These are phyloP conservation scores for Drosophila seguyi DNA, from an alignment of 1,140 invertebrate genomes.

Conservation along the genomic window DNA sequence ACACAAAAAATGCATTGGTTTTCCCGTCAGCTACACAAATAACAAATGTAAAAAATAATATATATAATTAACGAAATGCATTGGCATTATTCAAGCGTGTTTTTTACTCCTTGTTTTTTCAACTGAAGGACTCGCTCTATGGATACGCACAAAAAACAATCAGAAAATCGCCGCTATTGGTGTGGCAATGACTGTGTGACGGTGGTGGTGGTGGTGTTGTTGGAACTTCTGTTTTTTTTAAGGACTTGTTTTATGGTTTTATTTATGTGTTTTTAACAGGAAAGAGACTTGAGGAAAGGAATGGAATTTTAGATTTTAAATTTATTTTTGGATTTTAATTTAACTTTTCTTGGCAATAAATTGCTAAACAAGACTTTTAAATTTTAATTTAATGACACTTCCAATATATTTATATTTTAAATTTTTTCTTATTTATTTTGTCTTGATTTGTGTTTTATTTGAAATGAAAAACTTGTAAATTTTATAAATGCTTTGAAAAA, in stretches of 20 bases:
- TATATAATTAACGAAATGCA: conserved; percentile 14
- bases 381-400: too few species aligned
- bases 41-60: conserved; percentile 1
- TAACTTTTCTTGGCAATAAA: not conserved
- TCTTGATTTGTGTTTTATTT: too few species aligned
- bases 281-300: not conserved
- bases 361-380: too few species aligned
- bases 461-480: too few species aligned
- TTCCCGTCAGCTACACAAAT: conserved; percentile 27
- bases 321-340: not conserved
- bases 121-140: conserved; percentile 8
- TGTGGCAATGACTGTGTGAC: conserved; percentile 55
- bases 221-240: not conserved
- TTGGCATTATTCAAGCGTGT: conserved; percentile 38
- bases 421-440: too few species aligned
- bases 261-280: not conserved
- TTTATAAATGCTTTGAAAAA: too few species aligned
- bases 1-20: conserved; percentile 19
- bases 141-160: conserved; percentile 26
- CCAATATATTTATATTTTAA: too few species aligned
- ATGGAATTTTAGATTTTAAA: too few species aligned
- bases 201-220: conserved; percentile 45
- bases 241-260: not conserved
- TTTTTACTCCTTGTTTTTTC: not conserved
- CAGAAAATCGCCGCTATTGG: conserved; percentile 26